Evolutionary conservation across 2,888 invertebrate genomes (phyloP), one percentile per base, ranked within the genome.

Genomic region (Orthosia gothica): DNA sequence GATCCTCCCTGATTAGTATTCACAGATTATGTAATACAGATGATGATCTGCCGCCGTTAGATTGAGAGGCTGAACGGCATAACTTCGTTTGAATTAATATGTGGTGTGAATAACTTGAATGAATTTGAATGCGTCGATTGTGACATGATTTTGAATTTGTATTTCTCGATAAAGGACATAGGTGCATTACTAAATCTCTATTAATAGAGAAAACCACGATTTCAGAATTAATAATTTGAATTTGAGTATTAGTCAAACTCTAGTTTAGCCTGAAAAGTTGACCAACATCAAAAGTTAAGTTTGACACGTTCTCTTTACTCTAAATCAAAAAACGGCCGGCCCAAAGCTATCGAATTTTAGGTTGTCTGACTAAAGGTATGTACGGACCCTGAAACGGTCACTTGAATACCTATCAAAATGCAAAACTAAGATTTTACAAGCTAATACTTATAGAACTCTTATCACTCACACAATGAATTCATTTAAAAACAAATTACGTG

Each of bases 1-100:
- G 83, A 82, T 73, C 61, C 57, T 49, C 18, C 47, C 75, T 83
- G 81, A 87, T 89, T 90, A 89, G 82, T 82, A 89, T 89, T 81
- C 79, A 82, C 61, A 86, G 84, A 89, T 90, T 88, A 89, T 83
- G 79, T 84, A 73, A 78, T 75, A 74, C 76, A 70, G 59, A 69
- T 65, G 74, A 82, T 84, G 80, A 81, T 77, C 76, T 72, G 74
- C 57, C 57, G 68, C 65, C 50, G 57, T 75, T 69, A 68, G 23
- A 62, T 54, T 49, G 47, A 59, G 62, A 66, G 66, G 72, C 64
- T 75, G 74, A 79, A 78, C 59, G 15, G 16, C 58, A 32, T 79
- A 72, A 81, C 78, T 80, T 80, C 45, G 23, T 55, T 62, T 68
- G 52, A 63, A 61, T 20, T 32, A 78, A 67, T 40, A 26, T 57